Percentiles rank a stretch among this genome's conserved stretches.
Evolutionary conservation across 2,113 vertebrate species (phyloP).

Genomic region (Pantherophis guttatus): DNA sequence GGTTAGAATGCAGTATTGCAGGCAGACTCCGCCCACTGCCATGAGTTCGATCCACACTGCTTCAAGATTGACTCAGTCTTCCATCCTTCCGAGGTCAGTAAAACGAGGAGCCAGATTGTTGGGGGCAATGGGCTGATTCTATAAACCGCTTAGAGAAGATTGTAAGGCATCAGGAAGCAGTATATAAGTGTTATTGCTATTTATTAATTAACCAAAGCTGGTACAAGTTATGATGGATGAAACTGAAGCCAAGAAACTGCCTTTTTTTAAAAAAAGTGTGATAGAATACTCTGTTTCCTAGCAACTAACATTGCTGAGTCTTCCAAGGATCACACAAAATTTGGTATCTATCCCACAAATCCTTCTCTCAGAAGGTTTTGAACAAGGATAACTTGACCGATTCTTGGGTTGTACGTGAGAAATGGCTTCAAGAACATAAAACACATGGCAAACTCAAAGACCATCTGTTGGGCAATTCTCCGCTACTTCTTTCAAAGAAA

Average conservation of each 20-base stretch:
- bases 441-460: conserved; percentile 20
- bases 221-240: background rate
- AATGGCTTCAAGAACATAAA: conserved; percentile 13
- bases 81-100: too few species aligned
- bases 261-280: conserved; percentile 6
- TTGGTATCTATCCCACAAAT: conserved; percentile 52
- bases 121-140: too few species aligned
- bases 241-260: conserved; percentile 41
- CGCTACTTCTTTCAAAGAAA: background rate
- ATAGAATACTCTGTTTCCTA: conserved; percentile 65
- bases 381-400: conserved; percentile 41
- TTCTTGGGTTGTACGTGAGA: conserved; percentile 17
- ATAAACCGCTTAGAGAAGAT: too few species aligned
- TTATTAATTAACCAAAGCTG: background rate
- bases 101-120: too few species aligned
- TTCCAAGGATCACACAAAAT: conserved; percentile 55
- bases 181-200: too few species aligned
- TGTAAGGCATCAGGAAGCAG: too few species aligned
- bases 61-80: too few species aligned
- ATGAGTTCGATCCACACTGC: too few species aligned
- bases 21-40: too few species aligned
- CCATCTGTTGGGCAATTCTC: conserved; percentile 10
- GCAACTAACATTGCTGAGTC: conserved; percentile 67
- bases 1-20: too few species aligned
- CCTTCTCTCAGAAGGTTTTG: conserved; percentile 63